Base-by-base conservation (phyloP, 2,113 vertebrate genomes). In the Amphiprion percula region DNA sequence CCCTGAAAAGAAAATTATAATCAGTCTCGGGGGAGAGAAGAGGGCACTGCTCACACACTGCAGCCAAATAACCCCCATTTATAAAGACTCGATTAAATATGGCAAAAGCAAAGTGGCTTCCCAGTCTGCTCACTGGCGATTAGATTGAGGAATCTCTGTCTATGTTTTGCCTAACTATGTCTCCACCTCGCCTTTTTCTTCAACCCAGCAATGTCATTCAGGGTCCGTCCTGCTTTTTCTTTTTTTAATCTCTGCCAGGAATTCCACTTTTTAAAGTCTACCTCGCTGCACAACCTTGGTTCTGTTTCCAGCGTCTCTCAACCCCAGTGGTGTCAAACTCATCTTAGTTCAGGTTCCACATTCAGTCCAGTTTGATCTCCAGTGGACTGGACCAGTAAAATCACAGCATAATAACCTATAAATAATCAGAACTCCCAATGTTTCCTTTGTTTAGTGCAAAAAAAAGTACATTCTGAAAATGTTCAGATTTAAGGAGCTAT, bases 1-100 rank as follows among this genome's bases (percentile, higher is more conserved):
- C 68, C 72, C 62, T 15, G 59, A 76, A 84, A 86, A 65, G 62
- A 80, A 90, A 84, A 86, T 83, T 84, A 80, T 84, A 90, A 89
- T 90, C 79, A 84, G 79, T 68, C 88, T 76, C 78, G 0, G 24
- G 83, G 88, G 82, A 84, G 44, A 68, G 67, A 64, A 65, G 55
- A 73, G 78, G 73, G 39, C 62, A 64, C 66, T 49, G 77, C 68
- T 74, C 59, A 72, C 53, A 30, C 46, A 60, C 68, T 26, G 69
- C 77, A 82, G 80, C 80, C 77, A 82, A 83, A 86, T 84, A 56
- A 56, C 82, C 69, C 55, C 86, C 76, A 69, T 82, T 83, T 84
- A 78, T 67, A 72, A 86, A 82, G 66, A 76, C 71, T 78, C 49
- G 30, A 90, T 88, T 85, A 84, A 73, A 79, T 86, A 87, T 84